These are phyloP conservation scores for Luperina nickerlii DNA, from an alignment of 2,888 invertebrate species.

Conservation along the genomic window DNA sequence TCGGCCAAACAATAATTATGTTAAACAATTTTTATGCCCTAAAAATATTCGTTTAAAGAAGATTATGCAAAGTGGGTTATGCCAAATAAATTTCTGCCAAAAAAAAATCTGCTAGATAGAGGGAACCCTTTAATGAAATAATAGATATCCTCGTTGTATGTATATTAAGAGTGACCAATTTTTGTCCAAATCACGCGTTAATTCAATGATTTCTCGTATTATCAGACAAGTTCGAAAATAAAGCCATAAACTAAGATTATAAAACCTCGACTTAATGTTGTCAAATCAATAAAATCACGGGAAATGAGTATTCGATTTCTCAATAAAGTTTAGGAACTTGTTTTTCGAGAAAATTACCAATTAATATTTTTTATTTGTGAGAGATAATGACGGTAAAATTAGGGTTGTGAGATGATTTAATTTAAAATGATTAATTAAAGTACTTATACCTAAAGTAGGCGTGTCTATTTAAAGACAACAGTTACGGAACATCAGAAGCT, in stretches of 20 bases:
- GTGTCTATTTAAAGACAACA: not conserved
- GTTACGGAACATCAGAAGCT: too few relatives aligned
- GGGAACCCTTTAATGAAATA: not conserved
- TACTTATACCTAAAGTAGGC: not conserved
- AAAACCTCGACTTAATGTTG: constrained; percentile 43
- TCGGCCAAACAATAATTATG: too few relatives aligned
- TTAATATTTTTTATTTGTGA: constrained; percentile 46
- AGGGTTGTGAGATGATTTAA: constrained; percentile 45
- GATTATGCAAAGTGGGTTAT: too few relatives aligned
- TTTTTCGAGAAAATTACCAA: constrained; percentile 54
- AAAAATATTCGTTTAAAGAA: too few relatives aligned
- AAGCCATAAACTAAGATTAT: constrained; percentile 51
- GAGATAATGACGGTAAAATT: constrained; percentile 27
- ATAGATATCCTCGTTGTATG: not conserved
- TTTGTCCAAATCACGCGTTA: constrained; percentile 24
- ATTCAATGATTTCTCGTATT: constrained; percentile 39
- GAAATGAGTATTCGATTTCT: constrained; percentile 53
- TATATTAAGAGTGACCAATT: constrained; percentile 17
- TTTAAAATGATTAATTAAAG: not conserved
- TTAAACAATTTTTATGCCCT: too few relatives aligned
- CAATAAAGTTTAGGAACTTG: constrained; percentile 52
- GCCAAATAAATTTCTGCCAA: too few relatives aligned
- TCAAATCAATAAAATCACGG: constrained; percentile 61
- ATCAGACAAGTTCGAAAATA: constrained; percentile 46
- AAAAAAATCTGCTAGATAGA: too few relatives aligned